These are phyloP conservation scores for Xestobium rufovillosum DNA, from an alignment of 2,888 invertebrate species.

Conservation along the genomic window DNA sequence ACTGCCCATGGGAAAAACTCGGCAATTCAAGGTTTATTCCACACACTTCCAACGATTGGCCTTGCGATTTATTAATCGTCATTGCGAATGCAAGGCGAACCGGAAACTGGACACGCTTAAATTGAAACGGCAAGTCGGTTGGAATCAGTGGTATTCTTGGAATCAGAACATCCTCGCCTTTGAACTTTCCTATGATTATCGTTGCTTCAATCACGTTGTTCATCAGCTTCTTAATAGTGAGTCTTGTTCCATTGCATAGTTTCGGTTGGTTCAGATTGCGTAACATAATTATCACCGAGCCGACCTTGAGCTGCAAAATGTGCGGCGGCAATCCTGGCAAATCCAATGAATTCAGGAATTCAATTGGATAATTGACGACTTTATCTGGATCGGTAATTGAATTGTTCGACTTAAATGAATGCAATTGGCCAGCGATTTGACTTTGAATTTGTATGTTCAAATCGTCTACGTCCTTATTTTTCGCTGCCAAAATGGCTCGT, in stretches of 20 bases:
- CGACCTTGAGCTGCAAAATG: no score
- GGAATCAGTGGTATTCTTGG: constrained; percentile 24
- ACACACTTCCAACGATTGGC: no score
- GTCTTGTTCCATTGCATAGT: no score
- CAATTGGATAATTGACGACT: constrained; percentile 9
- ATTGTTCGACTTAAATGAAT: constrained; percentile 18
- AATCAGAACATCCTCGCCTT: constrained; percentile 28
- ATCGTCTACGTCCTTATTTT: constrained; percentile 30
- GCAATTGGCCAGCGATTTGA: constrained; percentile 13
- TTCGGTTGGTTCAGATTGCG: no score
- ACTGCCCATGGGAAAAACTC: no score
- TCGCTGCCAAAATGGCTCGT: constrained; percentile 33
- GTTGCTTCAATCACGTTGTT: no score
- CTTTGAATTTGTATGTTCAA: constrained; percentile 18
- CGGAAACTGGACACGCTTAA: constrained; percentile 18
- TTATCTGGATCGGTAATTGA: constrained; percentile 11
- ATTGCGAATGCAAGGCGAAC: constrained; percentile 22
- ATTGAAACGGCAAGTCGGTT: constrained; percentile 15
- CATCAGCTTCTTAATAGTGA: no score
- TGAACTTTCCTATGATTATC: constrained; percentile 29
- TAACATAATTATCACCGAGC: no score
- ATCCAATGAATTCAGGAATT: constrained; percentile 16
- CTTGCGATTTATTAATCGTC: constrained; percentile 33
- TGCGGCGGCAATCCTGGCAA: no score
- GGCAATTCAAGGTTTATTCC: no score